These are phyloP conservation scores for Gymnocephalus cernua DNA, from an alignment of 2,113 vertebrate genomes.

Conservation along the genomic window DNA sequence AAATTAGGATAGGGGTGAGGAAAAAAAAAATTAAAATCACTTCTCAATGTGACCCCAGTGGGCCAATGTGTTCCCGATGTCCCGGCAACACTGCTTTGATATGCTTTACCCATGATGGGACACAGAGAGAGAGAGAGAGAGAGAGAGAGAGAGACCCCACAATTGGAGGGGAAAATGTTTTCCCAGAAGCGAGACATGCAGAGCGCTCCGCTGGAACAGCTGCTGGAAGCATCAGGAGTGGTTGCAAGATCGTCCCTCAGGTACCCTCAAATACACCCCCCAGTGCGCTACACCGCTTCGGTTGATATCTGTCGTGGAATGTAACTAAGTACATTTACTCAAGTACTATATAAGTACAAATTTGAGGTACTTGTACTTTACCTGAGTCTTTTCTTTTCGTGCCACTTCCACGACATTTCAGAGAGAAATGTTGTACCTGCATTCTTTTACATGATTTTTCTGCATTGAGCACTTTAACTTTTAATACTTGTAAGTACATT, in stretches of 20 bases:
- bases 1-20: slow-evolving; percentile 35
- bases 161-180: slow-evolving; percentile 70
- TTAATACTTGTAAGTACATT: no score
- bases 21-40: slow-evolving; percentile 42
- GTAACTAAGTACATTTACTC: no score
- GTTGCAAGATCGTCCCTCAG: slow-evolving; percentile 50
- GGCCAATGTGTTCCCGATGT: slow-evolving; percentile 66
- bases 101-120: slow-evolving; percentile 52
- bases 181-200: slow-evolving; percentile 64
- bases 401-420: no score
- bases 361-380: no score
- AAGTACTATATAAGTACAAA: no score
- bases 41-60: slow-evolving; percentile 63
- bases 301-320: neutral
- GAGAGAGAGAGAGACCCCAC: slow-evolving; percentile 61
- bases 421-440: no score
- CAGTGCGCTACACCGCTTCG: slow-evolving; percentile 17
- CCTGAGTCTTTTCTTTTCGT: no score
- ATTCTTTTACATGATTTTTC: no score
- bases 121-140: neutral
- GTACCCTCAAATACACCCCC: slow-evolving; percentile 44
- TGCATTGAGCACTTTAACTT: no score
- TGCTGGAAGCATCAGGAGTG: slow-evolving; percentile 77
- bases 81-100: slow-evolving; percentile 61
- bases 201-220: slow-evolving; percentile 62